phyloP scores from a whole-genome alignment of 2,888 invertebrate genomes.

The Amblyteles armatorius region DNA sequence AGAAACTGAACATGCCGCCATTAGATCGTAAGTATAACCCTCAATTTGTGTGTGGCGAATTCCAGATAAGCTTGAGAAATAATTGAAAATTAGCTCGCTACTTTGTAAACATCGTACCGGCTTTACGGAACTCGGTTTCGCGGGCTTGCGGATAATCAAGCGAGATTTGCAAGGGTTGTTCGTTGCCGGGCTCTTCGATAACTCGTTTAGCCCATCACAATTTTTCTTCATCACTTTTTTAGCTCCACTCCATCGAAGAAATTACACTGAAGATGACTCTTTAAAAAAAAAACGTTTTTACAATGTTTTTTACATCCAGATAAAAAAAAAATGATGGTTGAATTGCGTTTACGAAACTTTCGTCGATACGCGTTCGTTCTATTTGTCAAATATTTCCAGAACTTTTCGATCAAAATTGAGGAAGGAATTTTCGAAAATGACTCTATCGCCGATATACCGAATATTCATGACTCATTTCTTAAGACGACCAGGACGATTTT shows the following conservation, averaged over 20 bases:
- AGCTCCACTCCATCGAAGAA: neutral
- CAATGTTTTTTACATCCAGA: too few relatives aligned
- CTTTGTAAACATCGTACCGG: neutral
- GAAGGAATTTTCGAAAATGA: too few relatives aligned
- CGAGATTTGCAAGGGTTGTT: neutral
- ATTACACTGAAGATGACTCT: neutral
- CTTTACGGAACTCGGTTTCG: neutral
- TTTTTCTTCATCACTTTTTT: neutral
- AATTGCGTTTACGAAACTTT: neutral
- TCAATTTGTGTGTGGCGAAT: slow-evolving; percentile 8
- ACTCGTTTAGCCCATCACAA: neutral
- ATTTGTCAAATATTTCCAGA: too few relatives aligned
- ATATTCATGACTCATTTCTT: neutral
- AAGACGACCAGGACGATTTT: neutral
- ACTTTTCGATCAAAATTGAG: too few relatives aligned
- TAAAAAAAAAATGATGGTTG: neutral
- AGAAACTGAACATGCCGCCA: slow-evolving; percentile 40
- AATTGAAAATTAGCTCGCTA: slow-evolving; percentile 23
- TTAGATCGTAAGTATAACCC: slow-evolving; percentile 21
- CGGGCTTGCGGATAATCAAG: neutral
- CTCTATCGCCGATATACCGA: too few relatives aligned
- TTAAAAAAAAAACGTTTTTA: too few relatives aligned
- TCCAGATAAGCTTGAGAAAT: slow-evolving; percentile 29
- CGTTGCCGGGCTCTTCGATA: neutral
- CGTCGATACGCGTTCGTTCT: too few relatives aligned